phyloP scores from a whole-genome alignment of 2,888 invertebrate species.

The Uloborus plumipes region DNA sequence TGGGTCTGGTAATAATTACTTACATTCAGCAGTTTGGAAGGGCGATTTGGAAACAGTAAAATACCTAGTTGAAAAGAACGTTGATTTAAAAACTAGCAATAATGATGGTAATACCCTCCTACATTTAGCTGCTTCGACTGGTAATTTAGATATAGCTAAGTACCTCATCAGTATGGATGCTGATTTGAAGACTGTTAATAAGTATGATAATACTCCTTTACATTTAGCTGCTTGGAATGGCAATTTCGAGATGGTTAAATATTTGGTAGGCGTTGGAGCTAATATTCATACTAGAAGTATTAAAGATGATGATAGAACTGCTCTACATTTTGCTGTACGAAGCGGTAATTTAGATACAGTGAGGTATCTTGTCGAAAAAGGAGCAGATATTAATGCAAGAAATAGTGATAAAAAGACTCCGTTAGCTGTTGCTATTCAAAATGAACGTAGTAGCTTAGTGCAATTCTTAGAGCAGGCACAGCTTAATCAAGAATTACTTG shows the following conservation, averaged over 20 bases:
- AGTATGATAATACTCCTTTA: neutral
- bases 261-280: neutral
- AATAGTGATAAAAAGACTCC: neutral
- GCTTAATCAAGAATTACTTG: neutral
- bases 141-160: neutral
- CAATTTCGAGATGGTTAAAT: neutral
- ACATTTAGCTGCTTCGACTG: neutral
- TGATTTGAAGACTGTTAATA: neutral
- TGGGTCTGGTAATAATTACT: neutral
- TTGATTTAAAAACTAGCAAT: neutral
- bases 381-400: conserved; percentile 1
- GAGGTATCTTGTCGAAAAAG: neutral
- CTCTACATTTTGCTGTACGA: neutral
- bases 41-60: neutral
- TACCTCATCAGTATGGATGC: neutral
- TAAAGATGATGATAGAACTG: neutral
- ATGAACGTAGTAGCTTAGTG: neutral
- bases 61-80: conserved; percentile 1
- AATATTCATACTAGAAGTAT: too few relatives aligned
- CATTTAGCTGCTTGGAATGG: neutral
- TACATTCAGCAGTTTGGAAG: neutral
- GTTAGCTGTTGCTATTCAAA: neutral
- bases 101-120: neutral
- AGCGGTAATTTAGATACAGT: conserved; percentile 3
- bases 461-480: neutral